phyloP scores from a whole-genome alignment of 2,888 invertebrate genomes.

The Parnassius mnemosyne region DNA sequence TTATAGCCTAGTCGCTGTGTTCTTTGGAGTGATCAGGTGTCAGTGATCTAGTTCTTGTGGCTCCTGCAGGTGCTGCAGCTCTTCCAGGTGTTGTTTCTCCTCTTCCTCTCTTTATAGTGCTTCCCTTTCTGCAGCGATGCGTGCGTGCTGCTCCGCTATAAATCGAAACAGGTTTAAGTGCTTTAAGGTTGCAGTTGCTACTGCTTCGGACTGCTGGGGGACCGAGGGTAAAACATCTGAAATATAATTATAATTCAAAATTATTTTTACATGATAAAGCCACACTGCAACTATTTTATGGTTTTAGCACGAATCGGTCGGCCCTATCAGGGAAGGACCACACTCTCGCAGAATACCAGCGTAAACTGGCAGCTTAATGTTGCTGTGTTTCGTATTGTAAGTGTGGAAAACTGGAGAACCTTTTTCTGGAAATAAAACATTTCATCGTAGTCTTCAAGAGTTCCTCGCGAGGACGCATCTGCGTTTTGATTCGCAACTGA shows the following conservation, averaged over 20 bases:
- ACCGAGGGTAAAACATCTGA: constrained; percentile 45
- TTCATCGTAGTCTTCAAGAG: no score
- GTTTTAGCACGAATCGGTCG: no score
- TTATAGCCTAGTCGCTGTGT: constrained; percentile 7
- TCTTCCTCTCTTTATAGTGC: constrained; percentile 68
- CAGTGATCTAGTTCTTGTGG: constrained; percentile 1
- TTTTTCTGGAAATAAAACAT: no score
- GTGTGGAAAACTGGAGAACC: background rate
- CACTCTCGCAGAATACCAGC: no score
- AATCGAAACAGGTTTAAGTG: constrained; percentile 84
- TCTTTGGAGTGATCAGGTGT: constrained; percentile 8
- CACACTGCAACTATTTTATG: no score
- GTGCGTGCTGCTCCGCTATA: constrained; percentile 88
- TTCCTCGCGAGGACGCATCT: no score
- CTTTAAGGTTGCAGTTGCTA: constrained; percentile 80
- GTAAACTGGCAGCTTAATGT: no score
- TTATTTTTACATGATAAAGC: background rate
- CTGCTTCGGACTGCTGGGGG: constrained; percentile 80
- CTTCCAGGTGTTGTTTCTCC: constrained; percentile 72
- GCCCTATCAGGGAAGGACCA: no score
- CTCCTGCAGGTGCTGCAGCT: constrained; percentile 53
- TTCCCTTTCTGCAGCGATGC: constrained; percentile 85
- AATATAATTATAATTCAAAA: constrained; percentile 27
- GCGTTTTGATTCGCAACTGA: no score
- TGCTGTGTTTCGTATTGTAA: no score